Base-by-base conservation (phyloP, 2,113 vertebrate species). In the Hassar affinis region DNA sequence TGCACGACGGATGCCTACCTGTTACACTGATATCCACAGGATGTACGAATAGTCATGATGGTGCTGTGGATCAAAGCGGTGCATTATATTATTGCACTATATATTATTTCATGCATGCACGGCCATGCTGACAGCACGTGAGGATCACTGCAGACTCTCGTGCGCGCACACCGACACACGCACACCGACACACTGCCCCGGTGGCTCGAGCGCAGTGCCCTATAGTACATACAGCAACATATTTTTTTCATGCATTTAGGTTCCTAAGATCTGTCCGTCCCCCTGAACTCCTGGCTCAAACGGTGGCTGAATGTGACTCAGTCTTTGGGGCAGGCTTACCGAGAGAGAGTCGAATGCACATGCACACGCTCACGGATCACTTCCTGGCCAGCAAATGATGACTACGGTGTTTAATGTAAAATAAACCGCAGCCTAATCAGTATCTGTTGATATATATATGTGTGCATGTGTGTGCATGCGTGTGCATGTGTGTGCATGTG, bases 81-180 rank as follows among this genome's bases (percentile, higher is more conserved):
- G n/a, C n/a, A n/a, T n/a, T n/a, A 68, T 38, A 54, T 54, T 54
- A 51, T 51, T 51, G n/a, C n/a, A 47, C 10, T 47, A 47, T 47
- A 8, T 14, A 54, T 54, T 54, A 4, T 47, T 62, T n/a, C n/a
- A n/a, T n/a, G 78, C 11, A 22, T 66, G 49, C 17, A 80, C 30
- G 62, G 27, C 9, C 47, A 51, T 15, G 20, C 79, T 81, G 79
- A 38, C 47, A 35, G 79, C 79, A 81, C 79, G 45, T 81, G 79
- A 81, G 51, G 79, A 56, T 15, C 64, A 54, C 64, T 81, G 62
- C 61, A 80, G 79, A 4, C 27, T 49, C 61, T 64, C 30, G 10
- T 27, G 42, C 74, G 18, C 45, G 42, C 74, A 3, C 51, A 22
- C 51, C 2, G 27, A 54, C 30, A 76, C 71, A 6, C 68, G 22